Evolutionary conservation across 2,113 vertebrate species (phyloP), one percentile per base, ranked within the genome.

Genomic region (Heterotis niloticus): DNA sequence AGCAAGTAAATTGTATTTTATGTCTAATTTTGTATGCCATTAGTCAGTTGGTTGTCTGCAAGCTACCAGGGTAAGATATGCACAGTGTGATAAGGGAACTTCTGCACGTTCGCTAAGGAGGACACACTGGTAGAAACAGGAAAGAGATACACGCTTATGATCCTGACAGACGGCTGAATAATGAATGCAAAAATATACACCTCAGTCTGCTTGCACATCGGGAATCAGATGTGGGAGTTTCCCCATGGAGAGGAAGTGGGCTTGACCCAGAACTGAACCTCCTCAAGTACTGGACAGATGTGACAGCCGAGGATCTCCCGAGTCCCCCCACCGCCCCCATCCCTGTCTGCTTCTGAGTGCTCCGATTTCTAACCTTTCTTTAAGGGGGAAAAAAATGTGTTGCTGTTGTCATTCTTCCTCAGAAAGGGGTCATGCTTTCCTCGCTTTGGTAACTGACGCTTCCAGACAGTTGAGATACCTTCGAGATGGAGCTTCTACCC

Each of bases 171-270:
- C 29, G 14, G 29, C 54, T 60, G 67, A 70, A 70, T 78, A 78
- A 70, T 70, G 54, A 60, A 78, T 44, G 67, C 77, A 70, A 13
- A 64, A 51, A 34, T 78, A n/a, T 78, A 57, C 17, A 78, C 54
- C 77, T 69, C 66, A 56, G 66, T 70, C 56, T 44, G 62, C 28
- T 14, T 24, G 28, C 20, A 65, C 23, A 51, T 67, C 44, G 13
- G 16, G 54, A 78, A 78, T 78, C 76, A 59, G 44, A 26, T 44
- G 20, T 20, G 64, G 64, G 26, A 57, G 51, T 78, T 68, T 20
- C 64, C 51, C 52, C 17, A 51, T 65, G 64, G 23, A 67, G 24
- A 78, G 29, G 52, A 69, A 76, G 62, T 76, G 62, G 20, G 75
- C 65, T 44, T 65, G 60, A 68, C 65, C 52, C 52, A 68, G n/a